A percentile compares a stretch with the other conserved stretches of the same genome.
These are phyloP conservation scores for Odontothrips loti DNA, from an alignment of 2,888 invertebrate genomes.

Conservation along the genomic window DNA sequence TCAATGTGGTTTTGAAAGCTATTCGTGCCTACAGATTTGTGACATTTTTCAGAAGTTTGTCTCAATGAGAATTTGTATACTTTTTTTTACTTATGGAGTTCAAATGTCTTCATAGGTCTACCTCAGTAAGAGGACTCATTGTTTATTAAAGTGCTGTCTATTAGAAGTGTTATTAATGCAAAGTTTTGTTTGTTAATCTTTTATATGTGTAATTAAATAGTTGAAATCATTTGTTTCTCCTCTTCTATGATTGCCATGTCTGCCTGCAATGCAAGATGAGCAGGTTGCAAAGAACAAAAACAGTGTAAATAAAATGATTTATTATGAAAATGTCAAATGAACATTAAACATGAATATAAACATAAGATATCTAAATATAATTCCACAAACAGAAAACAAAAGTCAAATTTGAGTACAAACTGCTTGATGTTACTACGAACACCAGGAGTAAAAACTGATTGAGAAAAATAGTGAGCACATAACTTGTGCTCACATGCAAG, in stretches of 20 bases:
- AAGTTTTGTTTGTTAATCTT: not conserved
- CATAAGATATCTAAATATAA: not conserved
- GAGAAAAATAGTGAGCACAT: no score
- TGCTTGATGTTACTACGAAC: no score
- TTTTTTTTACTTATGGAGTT: not conserved
- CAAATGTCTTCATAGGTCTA: not conserved
- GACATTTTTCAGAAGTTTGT: not conserved
- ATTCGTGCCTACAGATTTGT: not conserved
- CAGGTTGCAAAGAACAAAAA: not conserved
- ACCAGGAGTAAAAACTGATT: no score
- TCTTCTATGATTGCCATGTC: no score
- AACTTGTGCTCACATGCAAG: no score
- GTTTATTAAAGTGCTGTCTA: not conserved
- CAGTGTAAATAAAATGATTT: not conserved
- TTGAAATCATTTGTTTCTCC: not conserved
- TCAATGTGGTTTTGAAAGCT: not conserved
- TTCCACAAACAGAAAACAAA: no score
- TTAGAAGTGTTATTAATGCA: not conserved
- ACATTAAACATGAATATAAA: not conserved
- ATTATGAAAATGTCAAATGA: not conserved
- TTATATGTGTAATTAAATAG: not conserved
- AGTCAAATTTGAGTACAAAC: no score
- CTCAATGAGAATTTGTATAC: not conserved
- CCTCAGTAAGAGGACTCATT: not conserved
- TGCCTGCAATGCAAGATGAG: not conserved